Conservation (phyloP, 2,797 vertebrate genomes). For the Acestrorhynchus altus region DNA sequence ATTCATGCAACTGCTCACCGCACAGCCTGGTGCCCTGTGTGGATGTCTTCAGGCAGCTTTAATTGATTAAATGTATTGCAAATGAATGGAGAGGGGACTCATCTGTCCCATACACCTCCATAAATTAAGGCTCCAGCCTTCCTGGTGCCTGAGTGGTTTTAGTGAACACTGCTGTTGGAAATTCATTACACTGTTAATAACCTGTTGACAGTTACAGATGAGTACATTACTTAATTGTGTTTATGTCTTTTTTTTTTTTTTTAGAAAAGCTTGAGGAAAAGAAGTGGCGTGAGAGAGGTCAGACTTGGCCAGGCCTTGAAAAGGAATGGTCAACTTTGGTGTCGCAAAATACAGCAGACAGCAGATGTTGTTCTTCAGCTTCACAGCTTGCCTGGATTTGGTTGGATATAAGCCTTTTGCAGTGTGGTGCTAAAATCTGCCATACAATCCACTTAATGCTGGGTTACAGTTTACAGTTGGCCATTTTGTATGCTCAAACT, state of each 20-base stretch:
- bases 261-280: neutral
- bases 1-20: neutral
- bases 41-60: neutral
- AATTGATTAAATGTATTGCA: conserved; percentile 21
- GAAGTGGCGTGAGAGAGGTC: neutral
- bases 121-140: conserved; percentile 14
- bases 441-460: conserved; percentile 7
- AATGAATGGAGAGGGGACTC: conserved; percentile 1
- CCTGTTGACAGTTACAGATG: conserved; percentile 43
- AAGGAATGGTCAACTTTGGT: neutral
- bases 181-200: conserved; percentile 46
- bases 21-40: neutral
- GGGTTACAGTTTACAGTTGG: neutral
- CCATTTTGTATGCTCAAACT: neutral
- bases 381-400: neutral
- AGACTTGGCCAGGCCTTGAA: neutral
- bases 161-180: neutral
- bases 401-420: conserved; percentile 15
- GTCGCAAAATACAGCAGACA: neutral
- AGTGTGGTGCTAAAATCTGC: neutral
- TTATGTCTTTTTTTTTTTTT: conserved; percentile 28
- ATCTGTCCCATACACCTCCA: conserved; percentile 8
- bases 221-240: conserved; percentile 22
- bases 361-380: neutral
- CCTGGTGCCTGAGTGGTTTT: conserved; percentile 22